Evolutionary conservation across 2,888 invertebrate species (phyloP).

Genomic region (Idaea biselata): DNA sequence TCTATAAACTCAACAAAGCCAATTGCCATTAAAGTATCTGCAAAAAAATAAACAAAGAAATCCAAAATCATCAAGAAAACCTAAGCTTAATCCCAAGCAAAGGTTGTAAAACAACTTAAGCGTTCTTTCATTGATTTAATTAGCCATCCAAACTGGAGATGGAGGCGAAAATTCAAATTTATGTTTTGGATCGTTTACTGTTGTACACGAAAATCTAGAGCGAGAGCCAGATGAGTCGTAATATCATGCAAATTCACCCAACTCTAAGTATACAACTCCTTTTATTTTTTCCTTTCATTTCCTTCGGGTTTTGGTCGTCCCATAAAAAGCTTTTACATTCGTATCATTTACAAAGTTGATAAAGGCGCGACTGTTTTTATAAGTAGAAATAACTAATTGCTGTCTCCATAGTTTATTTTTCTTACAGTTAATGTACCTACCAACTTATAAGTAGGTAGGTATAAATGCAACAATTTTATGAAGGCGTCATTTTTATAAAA

Average conservation of each 20-base stretch:
- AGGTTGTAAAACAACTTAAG: conserved; percentile 3
- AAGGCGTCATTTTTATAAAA: too few species aligned
- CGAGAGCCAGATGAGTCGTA: conserved; percentile 55
- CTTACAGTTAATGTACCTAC: neutral
- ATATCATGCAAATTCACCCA: conserved; percentile 71
- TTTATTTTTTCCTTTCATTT: conserved; percentile 62
- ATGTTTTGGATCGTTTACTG: conserved; percentile 60
- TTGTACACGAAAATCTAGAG: conserved; percentile 47
- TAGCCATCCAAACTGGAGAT: conserved; percentile 31
- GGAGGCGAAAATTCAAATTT: conserved; percentile 48
- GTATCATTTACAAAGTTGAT: conserved; percentile 65
- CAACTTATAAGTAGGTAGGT: too few species aligned
- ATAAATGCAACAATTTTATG: too few species aligned
- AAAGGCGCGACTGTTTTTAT: conserved; percentile 57
- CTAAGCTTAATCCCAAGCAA: neutral
- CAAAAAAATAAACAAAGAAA: too few species aligned
- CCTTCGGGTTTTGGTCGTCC: conserved; percentile 53
- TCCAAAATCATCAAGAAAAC: neutral
- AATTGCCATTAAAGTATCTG: too few species aligned
- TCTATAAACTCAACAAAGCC: too few species aligned
- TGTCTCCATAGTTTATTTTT: conserved; percentile 26
- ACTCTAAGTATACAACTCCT: conserved; percentile 65
- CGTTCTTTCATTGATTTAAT: conserved; percentile 34
- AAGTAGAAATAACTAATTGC: conserved; percentile 52
- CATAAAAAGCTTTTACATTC: conserved; percentile 68